These are phyloP conservation scores for Sceloporus tristichus DNA, from an alignment of 2,113 vertebrate species.

Conservation along the genomic window DNA sequence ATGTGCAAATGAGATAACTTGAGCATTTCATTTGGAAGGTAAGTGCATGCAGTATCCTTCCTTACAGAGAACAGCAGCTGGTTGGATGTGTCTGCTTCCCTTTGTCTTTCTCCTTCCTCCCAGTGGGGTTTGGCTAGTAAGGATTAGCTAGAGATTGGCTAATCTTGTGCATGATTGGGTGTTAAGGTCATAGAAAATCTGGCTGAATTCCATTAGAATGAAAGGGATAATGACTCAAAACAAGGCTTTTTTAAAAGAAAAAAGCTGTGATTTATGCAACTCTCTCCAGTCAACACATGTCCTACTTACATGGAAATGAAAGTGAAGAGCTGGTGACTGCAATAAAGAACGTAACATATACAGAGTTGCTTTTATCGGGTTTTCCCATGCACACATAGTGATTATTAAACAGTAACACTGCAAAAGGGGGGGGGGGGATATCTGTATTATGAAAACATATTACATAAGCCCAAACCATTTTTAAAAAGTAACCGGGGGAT, in stretches of 20 bases:
- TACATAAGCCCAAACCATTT: neutral
- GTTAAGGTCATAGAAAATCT: constrained; percentile 50
- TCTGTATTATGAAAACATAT: constrained; percentile 56
- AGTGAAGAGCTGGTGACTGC: constrained; percentile 55
- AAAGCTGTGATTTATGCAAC: constrained; percentile 61
- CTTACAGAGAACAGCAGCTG: constrained; percentile 9
- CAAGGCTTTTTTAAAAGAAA: constrained; percentile 9
- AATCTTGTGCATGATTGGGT: constrained; percentile 27
- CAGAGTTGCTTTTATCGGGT: constrained; percentile 60
- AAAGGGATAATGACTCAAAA: constrained; percentile 61
- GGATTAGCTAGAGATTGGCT: constrained; percentile 32
- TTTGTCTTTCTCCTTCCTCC: constrained; percentile 26
- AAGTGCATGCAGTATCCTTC: constrained; percentile 7
- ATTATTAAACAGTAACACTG: constrained; percentile 63
- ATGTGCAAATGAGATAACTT: neutral
- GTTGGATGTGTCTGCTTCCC: constrained; percentile 6
- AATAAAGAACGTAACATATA: constrained; percentile 67
- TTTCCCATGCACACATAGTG: constrained; percentile 57
- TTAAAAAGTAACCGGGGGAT: neutral
- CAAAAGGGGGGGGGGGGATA: constrained; percentile 43
- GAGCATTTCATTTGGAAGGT: constrained; percentile 1
- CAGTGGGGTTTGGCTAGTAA: constrained; percentile 31
- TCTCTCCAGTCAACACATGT: constrained; percentile 64
- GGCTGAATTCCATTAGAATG: constrained; percentile 51
- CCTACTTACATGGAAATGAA: constrained; percentile 64